Conservation (phyloP, 2,888 invertebrate genomes). For the Sisyra nigra region DNA sequence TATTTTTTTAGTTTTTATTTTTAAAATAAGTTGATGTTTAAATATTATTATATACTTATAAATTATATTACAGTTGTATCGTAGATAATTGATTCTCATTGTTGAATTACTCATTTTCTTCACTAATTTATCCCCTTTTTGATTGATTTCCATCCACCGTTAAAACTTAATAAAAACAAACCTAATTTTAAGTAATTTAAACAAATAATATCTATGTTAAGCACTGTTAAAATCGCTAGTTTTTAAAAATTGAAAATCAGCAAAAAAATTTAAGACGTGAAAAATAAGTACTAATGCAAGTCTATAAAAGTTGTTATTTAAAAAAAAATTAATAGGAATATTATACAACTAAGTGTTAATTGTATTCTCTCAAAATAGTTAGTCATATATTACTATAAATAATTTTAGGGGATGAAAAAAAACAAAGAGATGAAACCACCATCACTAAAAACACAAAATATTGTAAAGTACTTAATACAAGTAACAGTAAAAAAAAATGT, state of each 20-base stretch:
- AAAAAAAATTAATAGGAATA: constrained; percentile 20
- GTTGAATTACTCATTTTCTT: no score
- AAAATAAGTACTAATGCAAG: constrained; percentile 17
- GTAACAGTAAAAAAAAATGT: constrained; percentile 1
- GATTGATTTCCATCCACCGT: no score
- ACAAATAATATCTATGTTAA: constrained; percentile 13
- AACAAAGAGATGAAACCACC: constrained; percentile 8
- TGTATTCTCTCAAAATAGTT: constrained; percentile 31
- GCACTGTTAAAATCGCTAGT: constrained; percentile 24
- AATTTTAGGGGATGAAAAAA: constrained; percentile 10
- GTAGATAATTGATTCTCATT: no score
- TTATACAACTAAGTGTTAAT: constrained; percentile 27
- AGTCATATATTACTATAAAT: constrained; percentile 32
- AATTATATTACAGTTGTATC: no score
- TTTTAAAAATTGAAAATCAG: constrained; percentile 15
- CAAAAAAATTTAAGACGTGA: constrained; percentile 15
- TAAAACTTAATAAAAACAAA: no score
- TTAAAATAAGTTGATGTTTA: no score
- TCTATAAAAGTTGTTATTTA: constrained; percentile 23
- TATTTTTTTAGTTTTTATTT: no score
- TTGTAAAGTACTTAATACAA: constrained; percentile 14
- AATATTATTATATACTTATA: no score
- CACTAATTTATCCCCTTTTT: no score
- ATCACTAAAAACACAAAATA: constrained; percentile 8
- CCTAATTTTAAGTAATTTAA: neutral